Conservation (phyloP, 30 jellyfish, hydroid and myxozoan species). For the Cassiopea xamachana region DNA sequence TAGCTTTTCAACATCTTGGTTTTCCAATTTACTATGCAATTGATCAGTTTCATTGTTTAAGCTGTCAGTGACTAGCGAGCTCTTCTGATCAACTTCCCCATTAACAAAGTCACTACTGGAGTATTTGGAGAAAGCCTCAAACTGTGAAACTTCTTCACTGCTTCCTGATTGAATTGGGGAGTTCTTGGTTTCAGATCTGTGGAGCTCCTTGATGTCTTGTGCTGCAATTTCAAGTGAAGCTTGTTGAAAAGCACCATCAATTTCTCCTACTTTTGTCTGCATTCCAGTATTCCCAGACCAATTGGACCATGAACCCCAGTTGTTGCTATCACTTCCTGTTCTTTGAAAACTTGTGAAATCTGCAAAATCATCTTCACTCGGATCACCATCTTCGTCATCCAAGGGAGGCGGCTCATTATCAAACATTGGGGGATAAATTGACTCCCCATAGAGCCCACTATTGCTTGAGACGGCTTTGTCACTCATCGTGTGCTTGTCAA, state of each 20-base stretch:
- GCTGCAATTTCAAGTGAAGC: neutral
- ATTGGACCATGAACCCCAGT: slow-evolving; percentile 59
- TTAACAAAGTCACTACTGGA: neutral
- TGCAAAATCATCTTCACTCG: slow-evolving; percentile 40
- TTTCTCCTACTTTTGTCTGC: neutral
- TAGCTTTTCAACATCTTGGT: neutral
- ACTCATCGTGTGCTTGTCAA: slow-evolving; percentile 6
- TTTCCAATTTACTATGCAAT: no score
- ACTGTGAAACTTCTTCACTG: neutral
- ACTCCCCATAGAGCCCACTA: slow-evolving; percentile 60
- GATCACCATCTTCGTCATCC: slow-evolving; percentile 67
- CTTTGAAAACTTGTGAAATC: slow-evolving; percentile 32
- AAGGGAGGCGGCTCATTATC: slow-evolving; percentile 87
- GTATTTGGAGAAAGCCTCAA: neutral
- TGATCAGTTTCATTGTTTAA: neutral
- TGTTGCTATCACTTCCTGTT: slow-evolving; percentile 2
- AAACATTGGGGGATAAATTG: slow-evolving; percentile 78
- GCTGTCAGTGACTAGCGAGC: neutral
- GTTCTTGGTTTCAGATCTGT: neutral
- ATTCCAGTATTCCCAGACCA: neutral
- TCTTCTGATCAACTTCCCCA: neutral
- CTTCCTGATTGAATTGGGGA: neutral
- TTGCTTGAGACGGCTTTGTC: neutral
- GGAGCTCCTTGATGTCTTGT: neutral
- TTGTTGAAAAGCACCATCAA: neutral